Base-by-base conservation (phyloP, 2,888 invertebrate genomes). In the Podabrus alpinus region DNA sequence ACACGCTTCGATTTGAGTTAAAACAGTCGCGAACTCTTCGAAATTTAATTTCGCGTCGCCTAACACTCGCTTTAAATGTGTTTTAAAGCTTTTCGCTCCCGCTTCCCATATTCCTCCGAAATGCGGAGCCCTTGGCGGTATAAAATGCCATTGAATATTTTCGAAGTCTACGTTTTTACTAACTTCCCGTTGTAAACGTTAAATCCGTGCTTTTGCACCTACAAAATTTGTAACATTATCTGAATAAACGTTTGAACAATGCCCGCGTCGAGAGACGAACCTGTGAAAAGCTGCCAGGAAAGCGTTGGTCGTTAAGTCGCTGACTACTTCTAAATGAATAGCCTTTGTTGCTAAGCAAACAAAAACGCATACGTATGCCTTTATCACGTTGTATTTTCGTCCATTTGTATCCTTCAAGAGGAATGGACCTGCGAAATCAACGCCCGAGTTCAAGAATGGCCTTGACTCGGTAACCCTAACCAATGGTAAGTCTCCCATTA, bases 381-480 rank as follows among this genome's bases (percentile, higher is more conserved):
- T 74, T 15, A 70, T 15, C 60, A 24, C 45, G 1, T 45, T 72
- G 1, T 75, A 68, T 59, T 77, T 78, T 21, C 82, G 70, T 25
- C 71, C 61, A 29, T 73, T 77, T n/a, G 74, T 68, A 66, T 79
- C 77, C 16, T 77, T 72, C n/a, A 82, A 68, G 9, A 72, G 66
- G 64, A 82, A 77, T 3, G 83, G 81, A 1, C 83, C 83, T n/a
- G 79, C 81, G 75, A 79, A 83, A 71, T 84, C 83, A 1, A 83
- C 68, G 1, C 82, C 83, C 45, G 73, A 66, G 11, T 77, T 76
- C 7, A 68, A 71, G 77, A 84, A 84, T 64, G 83, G 78, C 13
- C 79, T 69, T 10, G 77, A 59, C 7, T 79, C 77, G 1, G 68
- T 76, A 0, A 82, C 79, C 21, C 84, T 67, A 7, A 70, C n/a